Evolutionary conservation across 2,888 invertebrate species (phyloP).

Genomic region (Ormia ochracea): DNA sequence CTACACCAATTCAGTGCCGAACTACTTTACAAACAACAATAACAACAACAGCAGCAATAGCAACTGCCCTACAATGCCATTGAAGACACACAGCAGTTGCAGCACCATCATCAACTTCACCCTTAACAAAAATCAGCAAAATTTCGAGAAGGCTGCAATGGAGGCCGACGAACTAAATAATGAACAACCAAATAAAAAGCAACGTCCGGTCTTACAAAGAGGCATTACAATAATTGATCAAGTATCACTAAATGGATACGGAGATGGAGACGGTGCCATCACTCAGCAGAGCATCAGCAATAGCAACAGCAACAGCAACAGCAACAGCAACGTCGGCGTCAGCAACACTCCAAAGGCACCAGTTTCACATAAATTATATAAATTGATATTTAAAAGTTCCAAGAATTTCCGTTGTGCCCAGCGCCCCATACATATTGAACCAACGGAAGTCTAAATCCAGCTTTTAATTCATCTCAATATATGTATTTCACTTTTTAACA

Average conservation of each 20-base stretch:
- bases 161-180: slow-evolving; percentile 37
- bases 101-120: slow-evolving; percentile 72
- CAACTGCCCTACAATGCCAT: slow-evolving; percentile 57
- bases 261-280: too few relatives aligned
- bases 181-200: slow-evolving; percentile 29
- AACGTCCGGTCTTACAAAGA: slow-evolving; percentile 69
- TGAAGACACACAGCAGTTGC: slow-evolving; percentile 72
- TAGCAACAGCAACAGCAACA: neutral
- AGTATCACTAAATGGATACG: slow-evolving; percentile 57
- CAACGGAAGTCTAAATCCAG: slow-evolving; percentile 72
- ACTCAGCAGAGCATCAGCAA: too few relatives aligned
- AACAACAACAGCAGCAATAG: slow-evolving; percentile 28
- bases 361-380: slow-evolving; percentile 69
- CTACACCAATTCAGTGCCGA: slow-evolving; percentile 34
- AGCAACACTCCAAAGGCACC: slow-evolving; percentile 65
- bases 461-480: neutral
- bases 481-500: neutral
- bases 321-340: neutral
- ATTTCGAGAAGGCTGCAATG: slow-evolving; percentile 33
- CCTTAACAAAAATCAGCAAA: slow-evolving; percentile 59
- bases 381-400: slow-evolving; percentile 76
- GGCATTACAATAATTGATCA: slow-evolving; percentile 73
- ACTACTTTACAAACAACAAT: neutral
- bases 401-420: slow-evolving; percentile 71
- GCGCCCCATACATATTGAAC: slow-evolving; percentile 67